These are phyloP conservation scores for Acanthosepion pharaonis DNA, from an alignment of 2,888 invertebrate species.

Conservation along the genomic window DNA sequence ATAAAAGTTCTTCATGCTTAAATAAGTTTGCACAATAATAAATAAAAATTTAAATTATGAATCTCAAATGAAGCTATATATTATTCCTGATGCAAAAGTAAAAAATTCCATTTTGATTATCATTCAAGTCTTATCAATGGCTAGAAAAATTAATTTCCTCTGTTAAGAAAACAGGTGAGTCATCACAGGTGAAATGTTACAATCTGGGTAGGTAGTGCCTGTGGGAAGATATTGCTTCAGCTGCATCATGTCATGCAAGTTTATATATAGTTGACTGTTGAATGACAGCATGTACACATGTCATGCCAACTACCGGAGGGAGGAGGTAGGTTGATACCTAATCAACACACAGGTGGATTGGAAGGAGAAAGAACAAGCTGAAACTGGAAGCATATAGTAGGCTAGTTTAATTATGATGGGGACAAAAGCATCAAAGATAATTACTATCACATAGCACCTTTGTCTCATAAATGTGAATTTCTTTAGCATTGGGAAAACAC, in stretches of 20 bases:
- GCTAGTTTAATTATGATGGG: neutral
- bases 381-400: neutral
- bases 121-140: neutral
- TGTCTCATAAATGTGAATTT: neutral
- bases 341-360: neutral
- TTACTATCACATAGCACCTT: neutral
- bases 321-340: neutral
- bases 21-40: no score
- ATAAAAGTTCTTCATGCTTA: no score
- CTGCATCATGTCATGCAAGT: slow-evolving; percentile 33
- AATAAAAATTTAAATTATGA: no score
- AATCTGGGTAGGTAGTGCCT: neutral
- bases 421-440: neutral
- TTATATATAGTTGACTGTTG: slow-evolving; percentile 33
- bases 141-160: neutral
- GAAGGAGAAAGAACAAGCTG: neutral
- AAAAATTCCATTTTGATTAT: neutral
- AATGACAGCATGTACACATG: slow-evolving; percentile 9
- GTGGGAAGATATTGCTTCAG: slow-evolving; percentile 33
- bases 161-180: neutral
- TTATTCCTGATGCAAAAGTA: neutral
- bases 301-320: neutral
- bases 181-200: slow-evolving; percentile 22
- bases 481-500: neutral
- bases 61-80: no score